These are phyloP conservation scores for Trachurus trachurus DNA, from an alignment of 2,797 vertebrate species.

Conservation along the genomic window DNA sequence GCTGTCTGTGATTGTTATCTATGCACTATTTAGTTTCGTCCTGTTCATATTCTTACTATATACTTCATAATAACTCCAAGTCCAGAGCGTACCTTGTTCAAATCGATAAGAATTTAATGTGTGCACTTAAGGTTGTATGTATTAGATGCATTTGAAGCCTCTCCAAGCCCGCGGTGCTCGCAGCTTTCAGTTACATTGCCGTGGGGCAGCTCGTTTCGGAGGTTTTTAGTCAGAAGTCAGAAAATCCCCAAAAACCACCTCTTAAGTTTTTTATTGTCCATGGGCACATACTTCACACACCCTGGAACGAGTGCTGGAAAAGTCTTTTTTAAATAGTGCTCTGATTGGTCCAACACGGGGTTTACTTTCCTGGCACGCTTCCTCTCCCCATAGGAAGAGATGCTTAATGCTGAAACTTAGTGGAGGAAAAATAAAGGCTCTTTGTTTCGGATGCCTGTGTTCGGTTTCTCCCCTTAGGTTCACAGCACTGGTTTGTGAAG, in stretches of 20 bases:
- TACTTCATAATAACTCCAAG: not conserved
- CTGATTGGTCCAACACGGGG: constrained; percentile 66
- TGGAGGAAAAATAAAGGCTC: constrained; percentile 63
- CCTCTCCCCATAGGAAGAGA: constrained; percentile 74
- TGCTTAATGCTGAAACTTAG: constrained; percentile 59
- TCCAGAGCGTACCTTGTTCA: not conserved
- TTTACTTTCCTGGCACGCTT: constrained; percentile 79
- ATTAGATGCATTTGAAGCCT: not conserved
- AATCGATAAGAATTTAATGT: not conserved
- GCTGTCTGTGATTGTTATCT: not conserved
- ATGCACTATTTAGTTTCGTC: not conserved
- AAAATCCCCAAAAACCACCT: constrained; percentile 71
- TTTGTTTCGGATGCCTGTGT: constrained; percentile 62
- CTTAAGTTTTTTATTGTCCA: constrained; percentile 65
- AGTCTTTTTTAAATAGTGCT: constrained; percentile 60
- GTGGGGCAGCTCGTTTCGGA: constrained; percentile 10
- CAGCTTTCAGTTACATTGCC: constrained; percentile 12
- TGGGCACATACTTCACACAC: constrained; percentile 74
- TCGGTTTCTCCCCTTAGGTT: constrained; percentile 13
- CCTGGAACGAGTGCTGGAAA: constrained; percentile 79
- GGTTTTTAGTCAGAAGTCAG: constrained; percentile 43
- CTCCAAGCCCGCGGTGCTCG: not conserved
- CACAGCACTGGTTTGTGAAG: not conserved
- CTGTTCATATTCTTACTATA: not conserved
- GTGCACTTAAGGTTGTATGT: not conserved